phyloP scores from a whole-genome alignment of 2,888 invertebrate genomes.

The Caenorhabditis afra region DNA sequence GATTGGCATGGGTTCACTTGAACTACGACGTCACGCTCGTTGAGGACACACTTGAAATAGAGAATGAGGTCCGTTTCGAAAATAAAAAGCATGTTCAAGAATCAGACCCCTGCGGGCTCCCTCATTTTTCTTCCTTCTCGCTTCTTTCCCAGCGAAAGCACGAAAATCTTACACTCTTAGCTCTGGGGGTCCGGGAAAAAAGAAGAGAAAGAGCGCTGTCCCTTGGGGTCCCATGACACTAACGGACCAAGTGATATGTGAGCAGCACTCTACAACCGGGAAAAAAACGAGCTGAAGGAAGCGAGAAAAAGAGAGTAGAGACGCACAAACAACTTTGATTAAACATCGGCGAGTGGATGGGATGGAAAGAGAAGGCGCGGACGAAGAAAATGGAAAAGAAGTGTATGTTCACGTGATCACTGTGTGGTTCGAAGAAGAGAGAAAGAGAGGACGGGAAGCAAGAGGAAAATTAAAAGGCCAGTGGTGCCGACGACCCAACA shows the following conservation, averaged over 20 bases:
- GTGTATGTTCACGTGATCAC: conserved; percentile 49
- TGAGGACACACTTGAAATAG: too few species aligned
- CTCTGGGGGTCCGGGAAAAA: conserved; percentile 17
- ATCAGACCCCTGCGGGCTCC: not conserved
- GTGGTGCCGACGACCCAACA: too few species aligned
- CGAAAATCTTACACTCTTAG: too few species aligned
- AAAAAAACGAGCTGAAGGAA: not conserved
- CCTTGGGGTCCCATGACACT: conserved; percentile 55
- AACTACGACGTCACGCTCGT: too few species aligned
- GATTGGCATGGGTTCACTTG: too few species aligned
- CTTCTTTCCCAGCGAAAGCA: too few species aligned
- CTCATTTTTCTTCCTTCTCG: too few species aligned
- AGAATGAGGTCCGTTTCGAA: too few species aligned
- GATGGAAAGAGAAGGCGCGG: conserved; percentile 6
- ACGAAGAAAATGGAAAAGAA: conserved; percentile 35
- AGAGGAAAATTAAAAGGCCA: conserved; percentile 21
- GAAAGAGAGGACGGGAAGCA: conserved; percentile 21
- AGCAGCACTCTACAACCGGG: conserved; percentile 39
- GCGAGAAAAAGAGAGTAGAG: conserved; percentile 15
- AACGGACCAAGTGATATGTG: conserved; percentile 59
- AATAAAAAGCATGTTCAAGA: conserved; percentile 45
- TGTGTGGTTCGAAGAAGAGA: conserved; percentile 37
- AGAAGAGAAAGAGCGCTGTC: conserved; percentile 12
- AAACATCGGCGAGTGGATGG: conserved; percentile 34
- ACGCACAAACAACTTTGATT: conserved; percentile 48